These are phyloP conservation scores for Alentia gelatinosa DNA, from an alignment of 2,888 invertebrate genomes.

Conservation along the genomic window DNA sequence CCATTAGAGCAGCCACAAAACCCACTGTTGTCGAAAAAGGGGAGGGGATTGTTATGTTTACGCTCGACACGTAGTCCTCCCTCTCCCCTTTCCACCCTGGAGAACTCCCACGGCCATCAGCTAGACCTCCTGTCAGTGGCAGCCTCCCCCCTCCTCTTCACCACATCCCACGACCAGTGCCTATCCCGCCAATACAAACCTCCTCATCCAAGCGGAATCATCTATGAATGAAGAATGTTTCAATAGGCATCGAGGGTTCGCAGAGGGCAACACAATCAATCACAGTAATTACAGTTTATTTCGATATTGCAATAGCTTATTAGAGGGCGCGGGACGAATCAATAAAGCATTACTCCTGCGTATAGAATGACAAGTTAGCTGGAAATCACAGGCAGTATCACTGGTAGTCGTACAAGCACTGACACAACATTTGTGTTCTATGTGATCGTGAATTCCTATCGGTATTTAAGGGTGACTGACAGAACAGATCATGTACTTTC, in stretches of 20 bases:
- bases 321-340: neutral
- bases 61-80: neutral
- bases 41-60: neutral
- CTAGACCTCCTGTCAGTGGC: neutral
- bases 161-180: neutral
- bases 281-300: constrained; percentile 1
- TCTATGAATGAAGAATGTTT: neutral
- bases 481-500: too few species aligned
- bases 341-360: neutral
- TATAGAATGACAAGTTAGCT: too few species aligned
- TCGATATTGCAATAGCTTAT: neutral
- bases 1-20: neutral
- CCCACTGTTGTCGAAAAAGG: neutral
- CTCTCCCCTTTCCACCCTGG: neutral
- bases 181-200: neutral
- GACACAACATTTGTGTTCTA: too few species aligned
- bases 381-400: too few species aligned
- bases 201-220: too few species aligned
- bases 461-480: too few species aligned
- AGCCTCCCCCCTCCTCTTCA: neutral
- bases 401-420: too few species aligned
- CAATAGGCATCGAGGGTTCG: neutral
- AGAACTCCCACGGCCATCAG: neutral
- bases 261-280: constrained; percentile 13
- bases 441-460: too few species aligned